Base-by-base conservation (phyloP, 1,140 invertebrate species). In the Theocolax elegans region DNA sequence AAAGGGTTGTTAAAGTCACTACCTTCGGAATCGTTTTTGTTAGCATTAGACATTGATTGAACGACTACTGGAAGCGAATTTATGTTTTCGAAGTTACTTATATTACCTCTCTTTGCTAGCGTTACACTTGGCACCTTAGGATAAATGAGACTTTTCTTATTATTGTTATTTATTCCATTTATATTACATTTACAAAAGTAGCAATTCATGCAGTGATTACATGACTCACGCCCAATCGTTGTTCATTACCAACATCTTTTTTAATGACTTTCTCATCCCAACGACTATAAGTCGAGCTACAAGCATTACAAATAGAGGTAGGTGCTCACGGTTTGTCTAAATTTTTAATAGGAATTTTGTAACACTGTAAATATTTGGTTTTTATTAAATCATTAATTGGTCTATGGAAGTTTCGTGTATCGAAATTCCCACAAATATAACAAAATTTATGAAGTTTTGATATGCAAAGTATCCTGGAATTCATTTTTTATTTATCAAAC, bases 121-220 rank as follows among this genome's bases (percentile, higher is more conserved):
- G 31, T 40, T 40, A 44, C 21, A 54, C 21, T 25, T 23, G 19
- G 42, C 21, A 31, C 49, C 29, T 65, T 42, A 65, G 44, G 35
- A 49, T 48, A 35, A 29, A 49, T 25, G 23, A 49, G 21, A 51
- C 67, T 63, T 19, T 17, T 64, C 27, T 62, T 59, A 67, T 74
- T 74, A 48, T 76, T 78, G 59, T 58, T 72, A 71, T 66, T 70
- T 49, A 58, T 66, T 49, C 65, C 67, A 75, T 75, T 75, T 58
- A 72, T 29, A 65, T 77, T 71, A 35, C 72, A 63, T 35, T 72
- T 70, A 56, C 73, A 77, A 64, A 78, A 79, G 62, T 76, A 77
- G 56, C 74, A 77, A 63, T 77, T 72, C 56, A 17, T 72, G 68
- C 58, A 59, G 71, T 77, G 74, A 62, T 80, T 72, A 62, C 59